These are phyloP conservation scores for Drosophila mimetica DNA, from an alignment of 2,888 invertebrate genomes.

Conservation along the genomic window DNA sequence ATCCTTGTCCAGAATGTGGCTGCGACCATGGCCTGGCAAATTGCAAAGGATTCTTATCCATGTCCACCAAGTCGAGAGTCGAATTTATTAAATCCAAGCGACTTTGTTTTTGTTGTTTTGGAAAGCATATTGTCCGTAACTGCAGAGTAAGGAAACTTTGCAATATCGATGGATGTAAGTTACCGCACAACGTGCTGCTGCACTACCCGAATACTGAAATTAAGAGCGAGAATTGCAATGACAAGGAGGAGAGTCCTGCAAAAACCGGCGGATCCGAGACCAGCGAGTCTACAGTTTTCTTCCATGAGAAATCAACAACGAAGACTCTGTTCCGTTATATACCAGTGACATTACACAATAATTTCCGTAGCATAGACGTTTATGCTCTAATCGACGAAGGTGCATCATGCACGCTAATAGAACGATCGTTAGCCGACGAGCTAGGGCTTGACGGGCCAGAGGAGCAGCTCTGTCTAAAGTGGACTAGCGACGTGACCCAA, in stretches of 20 bases:
- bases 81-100: not conserved
- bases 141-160: not conserved
- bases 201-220: too few species aligned
- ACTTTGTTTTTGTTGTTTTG: not conserved
- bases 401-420: not conserved
- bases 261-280: too few species aligned
- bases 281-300: too few species aligned
- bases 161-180: not conserved
- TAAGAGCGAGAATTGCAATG: too few species aligned
- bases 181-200: too few species aligned
- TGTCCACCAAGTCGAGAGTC: not conserved
- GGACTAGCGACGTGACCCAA: not conserved
- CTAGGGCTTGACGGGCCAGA: not conserved
- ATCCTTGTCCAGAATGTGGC: not conserved
- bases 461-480: not conserved
- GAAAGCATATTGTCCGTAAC: not conserved
- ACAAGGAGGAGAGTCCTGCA: too few species aligned
- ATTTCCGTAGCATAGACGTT: not conserved
- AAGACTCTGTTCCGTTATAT: not conserved
- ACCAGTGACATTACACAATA: not conserved
- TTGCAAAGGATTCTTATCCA: not conserved
- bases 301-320: not conserved
- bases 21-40: not conserved
- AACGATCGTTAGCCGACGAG: not conserved
- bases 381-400: not conserved